Evolutionary conservation across 2,797 vertebrate species (phyloP), one percentile per base, ranked within the genome.

Genomic region (Parambassis ranga): DNA sequence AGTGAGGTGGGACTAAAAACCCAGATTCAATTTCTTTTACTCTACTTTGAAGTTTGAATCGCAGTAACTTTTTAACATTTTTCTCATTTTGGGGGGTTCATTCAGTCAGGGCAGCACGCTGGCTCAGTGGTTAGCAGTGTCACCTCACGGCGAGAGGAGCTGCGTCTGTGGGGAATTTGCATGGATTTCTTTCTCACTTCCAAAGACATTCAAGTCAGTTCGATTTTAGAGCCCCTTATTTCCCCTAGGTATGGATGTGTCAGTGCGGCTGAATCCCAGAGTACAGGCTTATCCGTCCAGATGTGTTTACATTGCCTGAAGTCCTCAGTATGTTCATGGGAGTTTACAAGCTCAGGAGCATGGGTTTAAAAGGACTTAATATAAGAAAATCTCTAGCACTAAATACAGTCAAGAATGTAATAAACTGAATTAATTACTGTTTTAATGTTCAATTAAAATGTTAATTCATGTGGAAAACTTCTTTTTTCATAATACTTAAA

Each of bases 41-140:
- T 74, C 27, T 14, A 51, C 84, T 85, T 82, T 87, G 83, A 87
- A 86, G 86, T 88, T 71, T 60, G 75, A 79, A 72, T 79, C 68
- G 43, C 51, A 42, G 46, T 36, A 60, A 83, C 55, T 78, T 85
- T 77, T 78, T 50, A 55, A 79, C 50, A 59, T 62, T 70, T 69
- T 55, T 69, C 41, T 38, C 26, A 19, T 51, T 65, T 10, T 7
- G 24, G 41, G 41, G n/a, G n/a, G n/a, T n/a, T n/a, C 58, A 68
- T 75, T 84, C 57, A 79, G 51, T 48, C 51, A 23, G 35, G 27
- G 58, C 51, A 7, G 65, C 51, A 31, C 16, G 24, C 69, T 26
- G 59, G 38, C 61, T 59, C 53, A 50, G 63, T 32, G 63, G 81
- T 83, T 79, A 53, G 59, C 55, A 53, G 53, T 62, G 78, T 82